These are phyloP conservation scores for Muscicapa comitata DNA, from an alignment of 2,797 vertebrate genomes.

Conservation along the genomic window DNA sequence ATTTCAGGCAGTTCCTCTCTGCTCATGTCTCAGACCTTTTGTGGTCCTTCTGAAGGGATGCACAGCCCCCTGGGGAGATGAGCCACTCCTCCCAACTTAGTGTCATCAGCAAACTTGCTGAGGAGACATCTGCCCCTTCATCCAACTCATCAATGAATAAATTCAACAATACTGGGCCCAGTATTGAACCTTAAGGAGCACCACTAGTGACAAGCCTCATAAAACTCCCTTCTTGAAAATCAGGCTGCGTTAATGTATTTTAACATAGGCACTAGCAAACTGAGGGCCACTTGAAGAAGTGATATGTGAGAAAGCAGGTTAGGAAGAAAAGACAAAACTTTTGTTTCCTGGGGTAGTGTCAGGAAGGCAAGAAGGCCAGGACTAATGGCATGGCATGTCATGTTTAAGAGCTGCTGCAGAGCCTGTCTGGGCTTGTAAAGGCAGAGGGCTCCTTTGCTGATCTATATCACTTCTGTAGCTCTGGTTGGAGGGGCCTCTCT, in stretches of 20 bases:
- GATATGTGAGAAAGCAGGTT: not conserved
- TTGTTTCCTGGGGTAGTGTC: rapidly evolving
- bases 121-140: not conserved
- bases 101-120: not conserved
- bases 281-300: not conserved
- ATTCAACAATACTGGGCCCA: not conserved
- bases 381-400: rapidly evolving
- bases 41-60: not conserved
- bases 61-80: too few relatives aligned
- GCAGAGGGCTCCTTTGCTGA: not conserved
- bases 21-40: not conserved
- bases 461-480: not conserved
- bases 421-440: not conserved
- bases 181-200: not conserved
- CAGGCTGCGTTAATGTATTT: not conserved
- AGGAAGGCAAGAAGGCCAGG: not conserved
- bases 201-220: not conserved
- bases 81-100: not conserved
- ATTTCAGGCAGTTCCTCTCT: not conserved
- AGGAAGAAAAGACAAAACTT: not conserved
- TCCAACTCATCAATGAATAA: not conserved
- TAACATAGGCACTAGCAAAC: not conserved
- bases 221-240: not conserved
- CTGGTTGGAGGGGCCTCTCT: constrained; percentile 1
- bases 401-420: not conserved